Conservation (phyloP, 2,113 vertebrate species). For the Australoheros scitulus region DNA sequence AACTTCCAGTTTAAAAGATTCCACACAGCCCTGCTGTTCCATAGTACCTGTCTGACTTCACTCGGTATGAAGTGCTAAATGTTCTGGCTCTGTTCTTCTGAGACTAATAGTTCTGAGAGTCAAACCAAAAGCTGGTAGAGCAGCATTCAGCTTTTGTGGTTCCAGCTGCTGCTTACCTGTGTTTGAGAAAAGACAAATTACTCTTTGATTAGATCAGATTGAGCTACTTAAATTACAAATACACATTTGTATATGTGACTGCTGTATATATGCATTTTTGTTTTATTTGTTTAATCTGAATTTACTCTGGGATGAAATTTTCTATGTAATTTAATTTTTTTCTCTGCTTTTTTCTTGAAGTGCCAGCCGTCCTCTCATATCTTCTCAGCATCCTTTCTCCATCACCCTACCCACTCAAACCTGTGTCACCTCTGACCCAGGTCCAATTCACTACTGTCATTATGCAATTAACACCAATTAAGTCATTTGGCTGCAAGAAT, state of each 20-base stretch:
- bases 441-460: conserved; percentile 92
- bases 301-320: background rate
- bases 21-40: background rate
- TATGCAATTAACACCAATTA: conserved; percentile 98
- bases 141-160: background rate
- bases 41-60: background rate
- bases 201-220: background rate
- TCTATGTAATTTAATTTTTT: background rate
- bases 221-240: background rate
- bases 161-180: background rate
- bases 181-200: background rate
- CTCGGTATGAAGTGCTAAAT: background rate
- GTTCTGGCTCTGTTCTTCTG: conserved; percentile 4
- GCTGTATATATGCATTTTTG: background rate
- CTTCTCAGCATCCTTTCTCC: conserved; percentile 70
- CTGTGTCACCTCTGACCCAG: conserved; percentile 89
- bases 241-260: background rate
- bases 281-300: background rate
- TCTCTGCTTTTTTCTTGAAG: conserved; percentile 9
- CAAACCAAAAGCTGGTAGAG: background rate
- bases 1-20: background rate
- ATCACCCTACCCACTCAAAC: conserved; percentile 70
- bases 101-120: background rate
- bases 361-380: conserved; percentile 50
- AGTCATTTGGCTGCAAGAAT: conserved; percentile 90